Base-by-base conservation (phyloP, 30 jellyfish, hydroid and myxozoan species). In the Nemopilema nomurai region DNA sequence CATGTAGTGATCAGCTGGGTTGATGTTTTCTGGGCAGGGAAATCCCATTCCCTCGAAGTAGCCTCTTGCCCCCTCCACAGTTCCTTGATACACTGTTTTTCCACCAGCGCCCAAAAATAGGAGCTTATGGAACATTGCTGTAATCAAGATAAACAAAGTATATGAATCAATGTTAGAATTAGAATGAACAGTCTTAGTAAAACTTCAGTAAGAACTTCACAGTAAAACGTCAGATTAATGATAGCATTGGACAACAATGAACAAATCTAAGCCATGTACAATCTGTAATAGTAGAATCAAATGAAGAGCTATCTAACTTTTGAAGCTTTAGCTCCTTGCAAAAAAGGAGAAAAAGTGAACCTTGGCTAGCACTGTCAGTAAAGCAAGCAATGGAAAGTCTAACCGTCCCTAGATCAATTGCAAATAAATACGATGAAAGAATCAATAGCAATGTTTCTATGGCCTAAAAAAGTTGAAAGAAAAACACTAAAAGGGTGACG, bases 1-100 rank as follows among this genome's bases (percentile, higher is more conserved):
- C 95, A 86, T 86, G 85, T 86, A 86, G 22, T 51, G 79, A 33
- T 86, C 95, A 25, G 95, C 95, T 16, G 95, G 95, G 86, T 86
- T 86, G 28, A 76, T 79, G 74, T 77, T 68, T 18, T 69, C 80
- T 6, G 95, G 95, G 22, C 82, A 67, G 1, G 67, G 62, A 28
- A 49, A 27, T 8, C 85, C 95, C 81, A 86, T 49, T 0, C 29
- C 25, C 70, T 77, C 86, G 62, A 86, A 86, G 79, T 86, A 86
- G 6, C 49, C 87, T 27, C 53, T 57, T 71, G 89, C 84, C n/a
- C 76, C 89, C 29, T 76, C 71, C 7, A 86, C 95, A 50, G 29
- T 67, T 52, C 95, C 95, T 50, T 73, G 89, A 85, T 86, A 86
- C 62, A 86, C 95, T 18, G 95, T 86, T 69, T 89, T 79, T 1